A percentile compares a stretch with the other conserved stretches of the same genome.
Conservation (phyloP, 2,113 vertebrate genomes). For the Boulengeromyrus knoepffleri region DNA sequence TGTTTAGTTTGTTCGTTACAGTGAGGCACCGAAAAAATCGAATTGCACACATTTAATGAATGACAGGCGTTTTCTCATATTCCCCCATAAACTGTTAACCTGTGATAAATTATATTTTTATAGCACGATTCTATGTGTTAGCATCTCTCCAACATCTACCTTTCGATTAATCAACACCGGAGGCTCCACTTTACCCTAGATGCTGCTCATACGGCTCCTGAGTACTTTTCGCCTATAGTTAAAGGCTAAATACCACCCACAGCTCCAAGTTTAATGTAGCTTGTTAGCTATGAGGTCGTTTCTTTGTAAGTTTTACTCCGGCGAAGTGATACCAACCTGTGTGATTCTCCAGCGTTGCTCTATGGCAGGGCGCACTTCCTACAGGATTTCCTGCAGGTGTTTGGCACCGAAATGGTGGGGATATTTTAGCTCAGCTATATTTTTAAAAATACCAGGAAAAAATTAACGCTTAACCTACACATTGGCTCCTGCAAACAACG, state of each 20-base stretch:
- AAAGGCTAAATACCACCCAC: neutral
- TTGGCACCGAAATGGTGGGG: neutral
- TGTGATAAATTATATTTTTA: neutral
- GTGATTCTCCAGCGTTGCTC: neutral
- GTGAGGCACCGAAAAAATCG: neutral
- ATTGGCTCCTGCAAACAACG: neutral
- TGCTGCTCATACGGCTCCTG: neutral
- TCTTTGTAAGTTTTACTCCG: neutral
- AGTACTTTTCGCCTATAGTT: neutral
- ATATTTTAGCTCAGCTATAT: neutral
- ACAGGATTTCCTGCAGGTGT: neutral
- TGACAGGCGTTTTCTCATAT: neutral
- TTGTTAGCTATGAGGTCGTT: neutral
- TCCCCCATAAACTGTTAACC: neutral
- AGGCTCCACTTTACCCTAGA: neutral
- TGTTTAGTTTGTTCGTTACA: neutral
- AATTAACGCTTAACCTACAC: neutral
- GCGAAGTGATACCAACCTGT: neutral
- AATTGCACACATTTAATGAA: neutral
- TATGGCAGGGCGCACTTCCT: neutral
- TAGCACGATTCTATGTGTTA: neutral
- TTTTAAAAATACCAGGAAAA: neutral
- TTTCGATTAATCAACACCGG: neutral
- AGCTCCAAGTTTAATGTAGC: neutral
- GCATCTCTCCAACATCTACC: neutral